Evolutionary conservation across 2,888 invertebrate species (phyloP), one percentile per base, ranked within the genome.

Genomic region (Pandemis heparana): DNA sequence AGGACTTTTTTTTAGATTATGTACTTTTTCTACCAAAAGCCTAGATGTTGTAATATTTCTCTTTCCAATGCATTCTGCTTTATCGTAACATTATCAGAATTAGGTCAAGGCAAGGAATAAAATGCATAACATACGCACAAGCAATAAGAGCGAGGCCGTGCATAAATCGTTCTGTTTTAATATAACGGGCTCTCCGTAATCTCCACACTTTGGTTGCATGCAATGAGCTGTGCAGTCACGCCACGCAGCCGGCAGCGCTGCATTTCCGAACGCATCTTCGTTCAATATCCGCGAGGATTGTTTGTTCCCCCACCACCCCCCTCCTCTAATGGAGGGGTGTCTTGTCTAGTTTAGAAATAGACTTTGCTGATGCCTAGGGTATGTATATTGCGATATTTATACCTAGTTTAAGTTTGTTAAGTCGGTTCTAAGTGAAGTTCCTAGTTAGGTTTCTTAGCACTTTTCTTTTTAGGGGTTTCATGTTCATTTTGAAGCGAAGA

Each of bases 251-350:
- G 87, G 83, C 80, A 81, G 81, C 84, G 84, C 83, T 89, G 91
- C 91, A 92, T 92, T 92, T 92, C 92, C 93, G 86, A 92, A 94
- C 92, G 92, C 93, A 92, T 89, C 89, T 85, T 84, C 92, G 92
- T 92, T 94, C 93, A 93, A 94, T 93, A 94, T 93, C 92, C 92
- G 91, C 89, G 90, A 86, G 89, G 87, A 92, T 93, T 93, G 93
- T 94, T 92, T 93, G 93, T 88, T 79, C 79, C 79, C 79, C 76
- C 75, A 74, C 74, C 80, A 78, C 77, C 81, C 77, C 77, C 83
- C 76, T 81, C 80, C 83, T 86, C 82, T 88, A 88, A 87, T 88
- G 85, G 87, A 87, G 85, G 80, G 82, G 81, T 82, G 84, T 65
- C 74, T 70, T 74, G 70, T 68, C 75, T 77, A 83, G 86, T 86